Percentiles rank a stretch among this genome's conserved stretches.
Evolutionary conservation across 1,140 invertebrate species (phyloP).

Genomic region (Philopotamus ludificatus): DNA sequence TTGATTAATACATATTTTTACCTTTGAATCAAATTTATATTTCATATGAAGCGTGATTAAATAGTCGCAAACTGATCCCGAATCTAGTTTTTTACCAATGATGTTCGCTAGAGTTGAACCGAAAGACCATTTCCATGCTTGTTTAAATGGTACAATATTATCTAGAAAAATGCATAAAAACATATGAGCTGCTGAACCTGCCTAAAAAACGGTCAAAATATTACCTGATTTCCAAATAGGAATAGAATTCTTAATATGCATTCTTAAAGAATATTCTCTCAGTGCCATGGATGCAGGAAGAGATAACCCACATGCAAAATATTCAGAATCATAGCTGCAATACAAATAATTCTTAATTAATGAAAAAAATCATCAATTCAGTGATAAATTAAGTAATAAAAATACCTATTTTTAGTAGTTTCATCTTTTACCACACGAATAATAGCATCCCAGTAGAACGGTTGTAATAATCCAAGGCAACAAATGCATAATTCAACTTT

Average conservation of each 20-base stretch:
- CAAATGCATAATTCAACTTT: conserved; percentile 45
- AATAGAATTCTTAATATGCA: conserved; percentile 43
- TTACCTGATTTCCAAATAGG: conserved; percentile 42
- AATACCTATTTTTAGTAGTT: conserved; percentile 47
- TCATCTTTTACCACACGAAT: conserved; percentile 45
- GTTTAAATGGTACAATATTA: conserved; percentile 46
- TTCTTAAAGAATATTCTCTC: conserved; percentile 46
- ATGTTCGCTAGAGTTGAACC: conserved; percentile 42
- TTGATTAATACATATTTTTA: conserved; percentile 38
- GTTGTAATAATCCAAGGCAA: conserved; percentile 50
- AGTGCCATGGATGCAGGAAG: conserved; percentile 47
- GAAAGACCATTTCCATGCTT: conserved; percentile 53
- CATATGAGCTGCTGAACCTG: not conserved
- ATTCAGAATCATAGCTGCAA: conserved; percentile 48
- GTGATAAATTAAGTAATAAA: not conserved
- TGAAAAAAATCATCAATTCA: too few relatives aligned
- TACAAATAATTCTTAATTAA: too few relatives aligned
- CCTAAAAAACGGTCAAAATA: not conserved
- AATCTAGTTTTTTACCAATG: conserved; percentile 45
- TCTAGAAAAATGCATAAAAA: conserved; percentile 40
- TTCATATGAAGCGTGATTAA: conserved; percentile 49
- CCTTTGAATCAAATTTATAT: conserved; percentile 49
- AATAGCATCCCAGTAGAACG: conserved; percentile 45
- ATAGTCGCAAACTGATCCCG: conserved; percentile 48
- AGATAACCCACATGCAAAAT: conserved; percentile 50